A percentile compares a stretch with the other conserved stretches of the same genome.
Evolutionary conservation across 2,797 vertebrate genomes (phyloP).

Genomic region (Lithobates sylvaticus): DNA sequence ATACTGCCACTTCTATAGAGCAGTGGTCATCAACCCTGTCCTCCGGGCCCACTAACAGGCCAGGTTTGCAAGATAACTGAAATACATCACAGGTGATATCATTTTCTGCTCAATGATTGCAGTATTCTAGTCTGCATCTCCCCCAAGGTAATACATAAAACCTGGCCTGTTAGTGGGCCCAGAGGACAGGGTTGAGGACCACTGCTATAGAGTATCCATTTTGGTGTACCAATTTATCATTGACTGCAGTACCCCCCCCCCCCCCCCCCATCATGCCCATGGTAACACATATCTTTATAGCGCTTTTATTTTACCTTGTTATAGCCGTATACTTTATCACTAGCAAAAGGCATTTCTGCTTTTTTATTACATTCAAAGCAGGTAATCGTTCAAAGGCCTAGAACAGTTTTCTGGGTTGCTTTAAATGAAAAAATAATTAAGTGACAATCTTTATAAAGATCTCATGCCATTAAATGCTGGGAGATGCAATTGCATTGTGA

Average conservation of each 20-base stretch:
- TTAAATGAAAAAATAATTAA: constrained; percentile 26
- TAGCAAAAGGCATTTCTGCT: background rate
- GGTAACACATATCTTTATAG: background rate
- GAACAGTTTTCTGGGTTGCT: background rate
- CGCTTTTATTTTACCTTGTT: background rate
- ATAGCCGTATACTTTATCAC: background rate
- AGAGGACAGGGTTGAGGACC: too few relatives aligned
- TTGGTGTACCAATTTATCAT: background rate
- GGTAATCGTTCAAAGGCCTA: background rate
- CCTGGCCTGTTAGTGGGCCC: too few relatives aligned
- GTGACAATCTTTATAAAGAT: constrained; percentile 11
- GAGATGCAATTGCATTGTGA: constrained; percentile 1
- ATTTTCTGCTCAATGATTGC: too few relatives aligned
- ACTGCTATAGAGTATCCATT: background rate
- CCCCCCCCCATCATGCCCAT: background rate
- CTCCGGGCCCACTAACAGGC: too few relatives aligned
- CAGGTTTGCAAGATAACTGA: too few relatives aligned
- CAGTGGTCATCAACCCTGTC: too few relatives aligned
- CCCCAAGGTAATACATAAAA: too few relatives aligned
- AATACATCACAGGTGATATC: too few relatives aligned
- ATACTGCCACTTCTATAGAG: background rate
- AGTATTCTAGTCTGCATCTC: too few relatives aligned
- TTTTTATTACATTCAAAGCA: constrained; percentile 1
- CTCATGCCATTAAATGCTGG: constrained; percentile 3
- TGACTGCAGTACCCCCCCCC: too few relatives aligned